These are phyloP conservation scores for Suricata suricatta DNA, from an alignment of 2,113 vertebrate species.

Conservation along the genomic window DNA sequence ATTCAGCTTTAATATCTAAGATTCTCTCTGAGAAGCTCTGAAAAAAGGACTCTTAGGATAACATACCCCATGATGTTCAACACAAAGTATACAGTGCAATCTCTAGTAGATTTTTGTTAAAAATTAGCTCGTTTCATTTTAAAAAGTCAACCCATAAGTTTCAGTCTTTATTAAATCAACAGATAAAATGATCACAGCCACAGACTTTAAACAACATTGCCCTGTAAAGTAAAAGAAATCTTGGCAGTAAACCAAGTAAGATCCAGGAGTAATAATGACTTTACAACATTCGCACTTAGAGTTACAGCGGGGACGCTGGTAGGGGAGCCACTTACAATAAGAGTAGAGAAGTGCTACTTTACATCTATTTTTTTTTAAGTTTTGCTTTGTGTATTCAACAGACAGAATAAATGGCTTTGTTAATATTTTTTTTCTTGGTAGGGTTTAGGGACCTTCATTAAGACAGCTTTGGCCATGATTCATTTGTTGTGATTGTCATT, in stretches of 20 bases:
- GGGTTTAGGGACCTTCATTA: slow-evolving; percentile 4
- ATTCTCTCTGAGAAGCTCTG: background rate
- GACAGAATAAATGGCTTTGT: background rate
- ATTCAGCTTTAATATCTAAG: background rate
- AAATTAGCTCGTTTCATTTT: slow-evolving; percentile 8
- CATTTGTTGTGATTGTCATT: background rate
- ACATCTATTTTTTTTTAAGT: slow-evolving; percentile 4
- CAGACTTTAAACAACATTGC: background rate
- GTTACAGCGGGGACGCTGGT: background rate
- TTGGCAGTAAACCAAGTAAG: background rate
- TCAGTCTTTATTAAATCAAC: slow-evolving; percentile 41
- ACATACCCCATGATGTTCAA: background rate
- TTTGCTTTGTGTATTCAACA: slow-evolving; percentile 2
- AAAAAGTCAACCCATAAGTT: background rate
- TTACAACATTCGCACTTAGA: background rate
- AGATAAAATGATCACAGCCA: slow-evolving; percentile 22
- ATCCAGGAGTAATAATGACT: background rate
- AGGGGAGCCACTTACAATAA: background rate
- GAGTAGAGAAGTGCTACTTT: background rate
- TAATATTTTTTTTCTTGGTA: background rate
- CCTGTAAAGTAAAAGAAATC: background rate
- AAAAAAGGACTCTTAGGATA: background rate
- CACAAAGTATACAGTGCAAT: background rate
- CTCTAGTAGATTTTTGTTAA: background rate
- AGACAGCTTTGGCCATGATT: background rate